Evolutionary conservation across 2,888 invertebrate genomes (phyloP), one percentile per base, ranked within the genome.

Genomic region (Cantharis lateralis): DNA sequence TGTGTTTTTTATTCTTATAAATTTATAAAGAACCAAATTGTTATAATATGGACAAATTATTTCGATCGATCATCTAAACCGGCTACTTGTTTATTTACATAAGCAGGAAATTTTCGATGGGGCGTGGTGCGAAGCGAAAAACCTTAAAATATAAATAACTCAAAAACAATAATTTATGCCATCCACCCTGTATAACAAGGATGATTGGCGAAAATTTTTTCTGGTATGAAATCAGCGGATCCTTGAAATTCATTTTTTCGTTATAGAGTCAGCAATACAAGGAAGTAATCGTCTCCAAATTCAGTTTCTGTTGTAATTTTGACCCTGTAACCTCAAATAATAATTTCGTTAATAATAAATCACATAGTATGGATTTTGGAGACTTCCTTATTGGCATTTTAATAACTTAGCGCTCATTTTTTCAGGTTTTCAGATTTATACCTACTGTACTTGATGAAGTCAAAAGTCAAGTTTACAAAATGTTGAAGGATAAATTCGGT

Each of bases 1-100:
- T 70, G 66, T 66, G 75, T 75, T 78, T 77, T 78, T 73, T 70
- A 69, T 76, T 68, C 68, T 66, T 61, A 28, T 28, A 48, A 28
- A 63, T 62, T 32, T 28, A 73, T 61, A 71, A 76, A 62, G 64
- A 74, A 15, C 74, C 73, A 62, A 70, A 76, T 73, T 69, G 28
- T 68, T 62, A 63, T 20, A 61, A 15, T 68, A 62, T 68, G 61
- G n/a, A 62, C 68, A 28, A 61, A 73, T 62, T 68, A 62, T 69
- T 68, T 68, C n/a, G 15, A 61, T 48, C 68, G 26, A 68, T 68
- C 73, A 61, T 68, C 73, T 68, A 72, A 48, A 68, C 73, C 73
- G 62, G 68, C 69, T 62, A 61, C 68, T 62, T 16, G 62, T 69
- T 73, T 62, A 74, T 74, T 74, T 63, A 20, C 74, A 74, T 74